phyloP scores from a whole-genome alignment of 2,888 invertebrate species.

The Apamea anceps region DNA sequence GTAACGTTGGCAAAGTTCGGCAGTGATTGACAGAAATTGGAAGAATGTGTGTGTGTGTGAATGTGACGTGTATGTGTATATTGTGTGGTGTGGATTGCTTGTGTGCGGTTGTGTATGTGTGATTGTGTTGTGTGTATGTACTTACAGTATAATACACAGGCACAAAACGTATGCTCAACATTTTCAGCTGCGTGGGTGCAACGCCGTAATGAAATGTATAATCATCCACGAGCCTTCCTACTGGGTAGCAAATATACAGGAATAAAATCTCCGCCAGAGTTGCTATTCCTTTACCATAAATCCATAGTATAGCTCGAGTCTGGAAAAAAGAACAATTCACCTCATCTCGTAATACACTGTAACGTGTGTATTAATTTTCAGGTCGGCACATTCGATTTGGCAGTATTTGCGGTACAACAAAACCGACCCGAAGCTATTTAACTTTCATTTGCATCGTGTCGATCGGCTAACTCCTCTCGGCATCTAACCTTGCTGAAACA shows the following conservation, averaged over 20 bases:
- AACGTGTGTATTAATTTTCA: too few species aligned
- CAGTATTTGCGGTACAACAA: not conserved
- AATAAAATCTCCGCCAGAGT: slow-evolving; percentile 69
- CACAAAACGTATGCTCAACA: slow-evolving; percentile 66
- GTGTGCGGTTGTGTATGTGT: not conserved
- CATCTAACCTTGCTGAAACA: not conserved
- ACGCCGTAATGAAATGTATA: slow-evolving; percentile 75
- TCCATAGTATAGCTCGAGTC: slow-evolving; percentile 59
- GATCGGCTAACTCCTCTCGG: not conserved
- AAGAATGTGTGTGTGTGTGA: not conserved
- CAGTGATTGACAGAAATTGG: not conserved
- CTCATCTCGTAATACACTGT: not conserved
- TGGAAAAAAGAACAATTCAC: slow-evolving; percentile 47
- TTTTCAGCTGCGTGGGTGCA: slow-evolving; percentile 67
- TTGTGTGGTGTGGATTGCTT: not conserved
- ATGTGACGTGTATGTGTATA: not conserved
- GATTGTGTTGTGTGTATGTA: not conserved
- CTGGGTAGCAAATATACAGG: slow-evolving; percentile 74
- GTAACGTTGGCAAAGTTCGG: too few species aligned
- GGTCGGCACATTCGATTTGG: not conserved
- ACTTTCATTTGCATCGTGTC: not conserved
- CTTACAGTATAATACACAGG: slow-evolving; percentile 75
- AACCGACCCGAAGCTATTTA: not conserved
- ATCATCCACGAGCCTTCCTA: slow-evolving; percentile 77
- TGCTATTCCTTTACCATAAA: slow-evolving; percentile 64